These are phyloP conservation scores for Dimorphilus gyrociliatus DNA, from an alignment of 2,888 invertebrate genomes.

Conservation along the genomic window DNA sequence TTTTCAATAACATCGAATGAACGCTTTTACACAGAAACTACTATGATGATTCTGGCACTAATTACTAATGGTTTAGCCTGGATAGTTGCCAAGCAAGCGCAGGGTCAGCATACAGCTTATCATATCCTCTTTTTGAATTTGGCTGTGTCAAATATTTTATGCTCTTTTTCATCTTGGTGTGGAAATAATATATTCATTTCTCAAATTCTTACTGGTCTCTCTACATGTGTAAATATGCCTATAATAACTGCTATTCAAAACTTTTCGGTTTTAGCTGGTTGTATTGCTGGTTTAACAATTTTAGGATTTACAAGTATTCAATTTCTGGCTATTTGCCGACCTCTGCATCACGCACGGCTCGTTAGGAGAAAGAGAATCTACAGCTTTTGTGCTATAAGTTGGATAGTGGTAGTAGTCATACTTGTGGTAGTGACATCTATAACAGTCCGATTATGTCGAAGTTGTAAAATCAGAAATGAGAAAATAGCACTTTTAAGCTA, in stretches of 20 bases:
- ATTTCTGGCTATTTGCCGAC: constrained; percentile 10
- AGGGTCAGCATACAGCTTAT: constrained; percentile 7
- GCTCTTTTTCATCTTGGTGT: constrained; percentile 6
- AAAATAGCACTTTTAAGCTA: no score
- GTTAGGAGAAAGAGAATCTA: constrained; percentile 5
- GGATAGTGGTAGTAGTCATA: constrained; percentile 5
- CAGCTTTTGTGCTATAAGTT: constrained; percentile 5
- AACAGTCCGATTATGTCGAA: no score
- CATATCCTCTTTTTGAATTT: constrained; percentile 10
- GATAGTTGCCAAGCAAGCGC: constrained; percentile 3
- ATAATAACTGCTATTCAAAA: constrained; percentile 7
- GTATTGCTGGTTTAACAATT: constrained; percentile 9
- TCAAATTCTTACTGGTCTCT: constrained; percentile 2
- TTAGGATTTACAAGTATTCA: constrained; percentile 10
- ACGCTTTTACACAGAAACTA: constrained; percentile 6
- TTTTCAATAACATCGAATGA: no score
- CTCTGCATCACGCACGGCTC: constrained; percentile 7
- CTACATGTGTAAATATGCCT: constrained; percentile 7
- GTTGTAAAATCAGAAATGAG: no score
- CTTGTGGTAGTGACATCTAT: constrained; percentile 5
- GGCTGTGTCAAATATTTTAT: constrained; percentile 8
- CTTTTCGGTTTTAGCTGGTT: constrained; percentile 6
- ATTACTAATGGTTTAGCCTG: constrained; percentile 6
- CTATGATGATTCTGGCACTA: constrained; percentile 2
- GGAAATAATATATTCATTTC: constrained; percentile 9